Percentiles rank a stretch among this genome's conserved stretches.
Conservation (phyloP, 2,797 vertebrate species). For the Melopsittacus undulatus region DNA sequence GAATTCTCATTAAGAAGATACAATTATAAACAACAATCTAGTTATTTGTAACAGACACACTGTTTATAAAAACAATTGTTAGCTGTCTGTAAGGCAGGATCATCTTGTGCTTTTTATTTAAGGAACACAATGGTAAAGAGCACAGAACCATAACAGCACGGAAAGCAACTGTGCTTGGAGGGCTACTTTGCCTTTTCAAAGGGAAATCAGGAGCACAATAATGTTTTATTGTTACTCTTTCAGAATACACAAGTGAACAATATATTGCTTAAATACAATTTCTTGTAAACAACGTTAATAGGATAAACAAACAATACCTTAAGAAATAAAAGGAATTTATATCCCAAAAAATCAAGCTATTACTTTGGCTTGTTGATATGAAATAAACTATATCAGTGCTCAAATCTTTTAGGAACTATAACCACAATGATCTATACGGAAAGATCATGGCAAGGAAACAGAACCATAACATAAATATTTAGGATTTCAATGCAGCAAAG, state of each 20-base stretch:
- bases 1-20: slow-evolving; percentile 57
- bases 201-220: slow-evolving; percentile 32
- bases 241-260: slow-evolving; percentile 26
- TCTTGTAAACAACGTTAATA: slow-evolving; percentile 26
- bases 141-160: not conserved
- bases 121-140: slow-evolving; percentile 51
- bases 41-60: not conserved
- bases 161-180: not conserved
- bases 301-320: slow-evolving; percentile 32
- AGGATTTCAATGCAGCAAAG: not conserved
- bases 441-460: not conserved
- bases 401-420: slow-evolving; percentile 29
- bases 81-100: not conserved
- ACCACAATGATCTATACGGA: not conserved
- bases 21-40: slow-evolving; percentile 29
- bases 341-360: not conserved
- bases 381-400: not conserved
- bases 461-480: slow-evolving; percentile 4
- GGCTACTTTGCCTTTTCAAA: slow-evolving; percentile 22
- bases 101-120: slow-evolving; percentile 59
- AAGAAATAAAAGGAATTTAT: slow-evolving; percentile 25
- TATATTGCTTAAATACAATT: slow-evolving; percentile 3
- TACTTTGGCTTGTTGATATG: not conserved
- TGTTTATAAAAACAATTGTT: slow-evolving; percentile 27
- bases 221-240: slow-evolving; percentile 36